Base-by-base conservation (phyloP, 2,888 invertebrate genomes). In the Lomographa bimaculata region DNA sequence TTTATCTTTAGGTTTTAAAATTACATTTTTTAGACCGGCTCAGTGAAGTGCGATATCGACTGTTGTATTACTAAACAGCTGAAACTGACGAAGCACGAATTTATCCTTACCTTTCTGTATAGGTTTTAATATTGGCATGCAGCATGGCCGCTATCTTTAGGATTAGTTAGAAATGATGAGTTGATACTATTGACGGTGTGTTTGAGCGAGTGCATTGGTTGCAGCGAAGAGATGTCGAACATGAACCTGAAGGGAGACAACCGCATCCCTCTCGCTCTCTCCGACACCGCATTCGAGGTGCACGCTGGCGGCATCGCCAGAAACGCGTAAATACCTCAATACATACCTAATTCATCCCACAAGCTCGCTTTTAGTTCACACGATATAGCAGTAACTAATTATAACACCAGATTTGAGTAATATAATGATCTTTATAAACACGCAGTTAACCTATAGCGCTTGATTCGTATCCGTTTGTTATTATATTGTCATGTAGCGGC, bases 171-270 rank as follows among this genome's bases (percentile, higher is more conserved):
- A 37, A 14, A 14, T 14, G 11, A 28, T 33, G 27, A 28, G 14
- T 14, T 14, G 14, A 4, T 4, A 4, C 14, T 2, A n/a, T n/a
- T 38, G 35, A 32, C 16, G 32, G 29, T 30, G 36, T 38, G 40
- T 34, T 35, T 40, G 24, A 39, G 33, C 35, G 28, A 33, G 27
- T 38, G 23, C 23, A 28, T 46, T 79, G 69, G 65, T 87, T 89
- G 61, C 89, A 89, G 89, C 61, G 89, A 87, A 73, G 89, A 89
- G 76, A 89, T 89, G 87, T 86, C 87, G 47, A 89, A 89, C 71
- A 64, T 89, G 73, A 85, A 86, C 73, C 76, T 87, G 77, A 78
- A 59, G 50, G 89, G 89, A 35, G 89, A 87, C 61, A 86, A 83
- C 68, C 87, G 89, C 68, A 87, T 89, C 73, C 89, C 89, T 46